phyloP scores from a whole-genome alignment of 2,797 vertebrate genomes.

The Ispidina picta region DNA sequence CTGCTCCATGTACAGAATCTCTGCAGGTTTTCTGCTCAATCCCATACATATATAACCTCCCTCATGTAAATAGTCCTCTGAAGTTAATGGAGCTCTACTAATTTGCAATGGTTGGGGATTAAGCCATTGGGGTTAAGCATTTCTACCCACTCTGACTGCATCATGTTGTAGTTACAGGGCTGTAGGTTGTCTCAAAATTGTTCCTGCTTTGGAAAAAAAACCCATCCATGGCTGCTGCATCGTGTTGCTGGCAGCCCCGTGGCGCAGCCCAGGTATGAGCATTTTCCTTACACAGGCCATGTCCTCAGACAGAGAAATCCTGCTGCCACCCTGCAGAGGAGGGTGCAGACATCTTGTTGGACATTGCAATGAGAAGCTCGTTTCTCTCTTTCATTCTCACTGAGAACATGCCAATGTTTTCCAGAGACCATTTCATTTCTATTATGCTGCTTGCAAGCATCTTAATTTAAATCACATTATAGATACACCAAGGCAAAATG shows the following conservation, averaged over 20 bases:
- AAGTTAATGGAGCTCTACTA: conserved; percentile 44
- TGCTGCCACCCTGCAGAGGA: not conserved
- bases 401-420: not conserved
- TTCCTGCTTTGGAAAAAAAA: not conserved
- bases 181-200: not conserved
- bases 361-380: not conserved
- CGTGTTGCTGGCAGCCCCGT: accelerated
- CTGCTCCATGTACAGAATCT: not conserved
- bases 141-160: not conserved
- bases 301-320: not conserved
- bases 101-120: conserved; percentile 30
- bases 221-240: not conserved
- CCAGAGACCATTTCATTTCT: not conserved
- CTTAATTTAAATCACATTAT: conserved; percentile 31
- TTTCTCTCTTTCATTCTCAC: not conserved
- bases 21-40: conserved; percentile 20
- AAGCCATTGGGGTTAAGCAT: not conserved
- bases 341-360: not conserved
- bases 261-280: not conserved
- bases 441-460: not conserved
- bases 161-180: not conserved
- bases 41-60: not conserved
- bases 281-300: not conserved
- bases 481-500: conserved; percentile 8
- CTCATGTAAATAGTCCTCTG: not conserved